phyloP scores from a whole-genome alignment of 2,888 invertebrate genomes.

The Zhuqinia jingwanae region DNA sequence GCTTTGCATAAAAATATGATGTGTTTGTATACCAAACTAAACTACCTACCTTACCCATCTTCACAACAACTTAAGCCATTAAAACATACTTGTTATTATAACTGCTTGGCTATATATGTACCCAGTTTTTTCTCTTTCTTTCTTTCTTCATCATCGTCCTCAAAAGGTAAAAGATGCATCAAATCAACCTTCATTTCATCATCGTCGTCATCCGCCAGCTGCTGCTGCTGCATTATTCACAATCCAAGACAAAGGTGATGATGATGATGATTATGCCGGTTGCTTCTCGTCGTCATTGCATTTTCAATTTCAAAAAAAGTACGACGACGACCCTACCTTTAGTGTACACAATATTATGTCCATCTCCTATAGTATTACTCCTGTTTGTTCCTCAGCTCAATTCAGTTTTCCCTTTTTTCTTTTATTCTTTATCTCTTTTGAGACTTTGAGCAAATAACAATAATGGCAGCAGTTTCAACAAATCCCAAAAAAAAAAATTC shows the following conservation, averaged over 20 bases:
- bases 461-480: constrained; percentile 36
- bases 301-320: constrained; percentile 4
- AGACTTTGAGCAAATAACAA: constrained; percentile 61
- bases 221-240: constrained; percentile 25
- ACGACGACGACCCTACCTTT: constrained; percentile 13
- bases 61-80: not conserved
- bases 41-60: not conserved
- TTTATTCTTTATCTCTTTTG: constrained; percentile 37
- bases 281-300: constrained; percentile 22
- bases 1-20: constrained; percentile 42
- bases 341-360: no score
- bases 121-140: no score
- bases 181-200: constrained; percentile 61
- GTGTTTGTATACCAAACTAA: constrained; percentile 22
- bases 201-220: constrained; percentile 60
- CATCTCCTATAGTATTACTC: constrained; percentile 21
- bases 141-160: not conserved
- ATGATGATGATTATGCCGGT: not conserved
- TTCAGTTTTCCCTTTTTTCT: constrained; percentile 40
- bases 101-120: not conserved
- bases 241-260: not conserved
- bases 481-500: not conserved
- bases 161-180: constrained; percentile 36
- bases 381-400: constrained; percentile 51
- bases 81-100: not conserved